Evolutionary conservation across 2,888 invertebrate genomes (phyloP), one percentile per base, ranked within the genome.

Genomic region (Hoplodrina ambigua): DNA sequence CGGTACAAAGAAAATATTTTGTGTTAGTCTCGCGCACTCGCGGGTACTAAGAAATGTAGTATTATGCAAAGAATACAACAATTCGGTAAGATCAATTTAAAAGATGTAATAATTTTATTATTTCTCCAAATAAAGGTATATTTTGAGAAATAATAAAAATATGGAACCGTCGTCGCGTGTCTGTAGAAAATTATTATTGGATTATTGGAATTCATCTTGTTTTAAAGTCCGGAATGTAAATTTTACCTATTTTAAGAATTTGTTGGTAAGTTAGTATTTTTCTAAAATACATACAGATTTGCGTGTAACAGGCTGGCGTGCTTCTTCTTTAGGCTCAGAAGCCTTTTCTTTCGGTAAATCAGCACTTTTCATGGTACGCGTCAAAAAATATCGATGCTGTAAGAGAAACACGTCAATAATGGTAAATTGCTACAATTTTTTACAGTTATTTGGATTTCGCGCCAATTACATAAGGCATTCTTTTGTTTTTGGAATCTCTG

Each of bases 261-360:
- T 3, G 33, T 33, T 33, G 33, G 4, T 6, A 37, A 37, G 37
- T 37, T 37, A 8, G 8, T 37, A 8, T 37, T 37, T n/a, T 37
- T 37, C 41, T 58, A 46, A 3, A 59, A 60, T 70, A 56, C 72
- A 57, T 69, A 83, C 85, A 46, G 30, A 60, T 49, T 41, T 13
- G 0, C 41, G 41, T 13, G 41, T 41, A 13, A 41, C 41, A 11
- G 91, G 91, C 75, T 93, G 92, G 61, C 72, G 83, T 57, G 94
- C 95, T 82, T 87, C 89, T 89, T 95, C 94, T 60, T 81, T 64
- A 7, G 95, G 94, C 83, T 93, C 93, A 57, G 82, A 82, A 52
- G 95, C 94, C 19, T 83, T 90, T 86, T 90, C 91, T 30, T 76
- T 82, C 4, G 95, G 93, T 84, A 94, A 87, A 82, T 90, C 87